Evolutionary conservation across 2,113 vertebrate genomes (phyloP).

Genomic region (Himantopus leucocephalus): DNA sequence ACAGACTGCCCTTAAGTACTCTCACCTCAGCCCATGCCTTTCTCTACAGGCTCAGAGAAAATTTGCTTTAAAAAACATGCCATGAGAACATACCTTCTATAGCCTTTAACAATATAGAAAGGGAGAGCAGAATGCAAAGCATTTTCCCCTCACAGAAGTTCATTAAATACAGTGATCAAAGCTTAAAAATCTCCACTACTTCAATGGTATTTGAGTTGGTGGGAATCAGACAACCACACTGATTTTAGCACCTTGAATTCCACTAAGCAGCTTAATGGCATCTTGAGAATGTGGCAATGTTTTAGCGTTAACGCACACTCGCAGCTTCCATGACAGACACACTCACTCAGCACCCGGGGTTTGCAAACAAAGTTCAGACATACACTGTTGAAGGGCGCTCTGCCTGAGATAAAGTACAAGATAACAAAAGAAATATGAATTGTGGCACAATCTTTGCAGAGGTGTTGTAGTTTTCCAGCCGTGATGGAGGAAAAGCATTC

Average conservation of each 20-base stretch:
- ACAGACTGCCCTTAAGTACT: neutral
- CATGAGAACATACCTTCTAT: neutral
- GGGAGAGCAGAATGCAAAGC: neutral
- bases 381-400: neutral
- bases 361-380: neutral
- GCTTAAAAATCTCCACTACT: neutral
- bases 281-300: accelerated
- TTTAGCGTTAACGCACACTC: neutral
- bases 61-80: neutral
- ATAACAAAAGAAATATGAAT: neutral
- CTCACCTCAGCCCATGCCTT: neutral
- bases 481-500: neutral
- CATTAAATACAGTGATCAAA: neutral
- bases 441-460: neutral
- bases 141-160: neutral
- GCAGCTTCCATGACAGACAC: neutral
- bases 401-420: neutral
- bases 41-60: neutral
- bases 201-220: neutral
- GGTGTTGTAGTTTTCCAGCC: neutral
- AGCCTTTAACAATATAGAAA: neutral
- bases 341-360: neutral
- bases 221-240: neutral
- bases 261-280: neutral
- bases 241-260: neutral